phyloP scores from a whole-genome alignment of 2,888 invertebrate genomes.

The Agriopis leucophaearia region DNA sequence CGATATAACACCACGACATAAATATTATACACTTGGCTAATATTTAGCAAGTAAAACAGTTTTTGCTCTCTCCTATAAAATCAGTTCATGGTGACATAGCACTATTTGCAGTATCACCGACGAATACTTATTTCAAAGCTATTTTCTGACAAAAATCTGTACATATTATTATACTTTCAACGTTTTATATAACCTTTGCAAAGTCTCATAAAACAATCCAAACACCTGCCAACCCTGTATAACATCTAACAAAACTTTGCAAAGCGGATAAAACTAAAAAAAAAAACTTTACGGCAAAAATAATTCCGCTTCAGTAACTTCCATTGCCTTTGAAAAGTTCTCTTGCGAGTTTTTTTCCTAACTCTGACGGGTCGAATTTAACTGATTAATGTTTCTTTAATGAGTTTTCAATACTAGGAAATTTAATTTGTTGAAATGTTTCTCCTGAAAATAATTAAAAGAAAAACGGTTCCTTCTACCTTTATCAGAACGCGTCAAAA shows the following conservation, averaged over 20 bases:
- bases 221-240: slow-evolving; percentile 31
- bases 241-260: slow-evolving; percentile 35
- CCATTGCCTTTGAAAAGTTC: slow-evolving; percentile 40
- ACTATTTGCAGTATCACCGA: no score
- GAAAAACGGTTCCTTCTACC: no score
- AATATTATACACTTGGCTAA: no score
- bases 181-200: slow-evolving; percentile 2
- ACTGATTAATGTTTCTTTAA: slow-evolving; percentile 32
- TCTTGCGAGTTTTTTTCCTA: slow-evolving; percentile 33
- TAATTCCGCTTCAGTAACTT: slow-evolving; percentile 40
- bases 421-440: neutral
- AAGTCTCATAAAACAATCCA: slow-evolving; percentile 16
- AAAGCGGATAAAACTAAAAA: slow-evolving; percentile 33
- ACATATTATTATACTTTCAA: neutral
- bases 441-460: no score
- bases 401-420: slow-evolving; percentile 12
- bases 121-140: neutral
- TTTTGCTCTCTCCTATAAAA: no score
- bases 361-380: slow-evolving; percentile 37
- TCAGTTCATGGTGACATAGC: no score
- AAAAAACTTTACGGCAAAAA: slow-evolving; percentile 37
- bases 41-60: no score
- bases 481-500: no score
- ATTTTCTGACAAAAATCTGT: neutral
- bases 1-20: no score